Percentiles rank a stretch among this genome's conserved stretches.
These are phyloP conservation scores for Hyaena hyaena DNA, from an alignment of 2,113 vertebrate genomes.

Conservation along the genomic window DNA sequence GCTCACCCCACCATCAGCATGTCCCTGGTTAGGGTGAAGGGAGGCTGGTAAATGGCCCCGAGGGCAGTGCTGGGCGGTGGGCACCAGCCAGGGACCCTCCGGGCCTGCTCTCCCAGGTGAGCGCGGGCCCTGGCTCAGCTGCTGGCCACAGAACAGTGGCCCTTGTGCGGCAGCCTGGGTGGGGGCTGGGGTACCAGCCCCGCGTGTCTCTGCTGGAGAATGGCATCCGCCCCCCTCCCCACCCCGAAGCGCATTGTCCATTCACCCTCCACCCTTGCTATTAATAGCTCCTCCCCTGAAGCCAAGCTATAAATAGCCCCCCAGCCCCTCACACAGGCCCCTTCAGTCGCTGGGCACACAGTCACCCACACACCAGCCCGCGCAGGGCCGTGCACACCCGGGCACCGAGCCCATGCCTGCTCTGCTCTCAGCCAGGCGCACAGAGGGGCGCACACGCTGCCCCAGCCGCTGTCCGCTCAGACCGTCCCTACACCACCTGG, in stretches of 20 bases:
- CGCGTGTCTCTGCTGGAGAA: background rate
- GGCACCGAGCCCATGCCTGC: background rate
- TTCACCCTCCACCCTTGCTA: constrained; percentile 8
- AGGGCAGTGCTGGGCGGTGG: too few relatives aligned
- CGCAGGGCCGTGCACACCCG: background rate
- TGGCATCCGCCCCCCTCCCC: background rate
- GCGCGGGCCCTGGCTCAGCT: background rate
- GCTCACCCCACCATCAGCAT: accelerated
- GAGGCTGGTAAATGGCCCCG: background rate
- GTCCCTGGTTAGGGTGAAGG: background rate
- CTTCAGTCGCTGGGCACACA: background rate
- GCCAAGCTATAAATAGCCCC: constrained; percentile 52
- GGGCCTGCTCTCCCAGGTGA: background rate
- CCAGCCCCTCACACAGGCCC: constrained; percentile 50
- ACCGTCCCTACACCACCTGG: too few relatives aligned
- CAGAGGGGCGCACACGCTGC: background rate
- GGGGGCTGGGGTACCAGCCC: constrained; percentile 62
- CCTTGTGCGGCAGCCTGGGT: background rate
- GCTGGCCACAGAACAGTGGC: background rate
- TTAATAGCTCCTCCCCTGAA: constrained; percentile 48
- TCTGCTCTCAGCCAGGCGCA: background rate
- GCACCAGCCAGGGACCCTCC: background rate
- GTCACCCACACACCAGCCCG: background rate
- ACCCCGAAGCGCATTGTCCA: constrained; percentile 3
- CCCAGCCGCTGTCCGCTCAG: too few relatives aligned